Conservation (phyloP, 2,888 invertebrate species). For the Himalopsyche kuldschensis region DNA sequence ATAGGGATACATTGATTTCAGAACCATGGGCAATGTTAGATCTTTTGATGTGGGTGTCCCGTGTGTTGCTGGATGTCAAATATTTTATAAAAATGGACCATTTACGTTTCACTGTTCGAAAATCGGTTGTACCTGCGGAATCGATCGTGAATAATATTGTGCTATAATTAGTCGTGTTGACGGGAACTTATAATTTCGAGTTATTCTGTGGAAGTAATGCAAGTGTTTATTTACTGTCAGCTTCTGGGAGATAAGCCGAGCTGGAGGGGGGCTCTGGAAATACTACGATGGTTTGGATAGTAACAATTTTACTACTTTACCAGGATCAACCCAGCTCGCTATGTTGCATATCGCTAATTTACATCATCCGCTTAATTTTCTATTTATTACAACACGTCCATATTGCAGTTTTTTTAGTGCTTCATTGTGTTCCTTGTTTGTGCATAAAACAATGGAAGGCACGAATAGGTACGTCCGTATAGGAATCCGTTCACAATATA, state of each 20-base stretch:
- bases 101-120: conserved; percentile 13
- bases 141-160: conserved; percentile 6
- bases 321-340: conserved; percentile 15
- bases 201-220: conserved; percentile 20
- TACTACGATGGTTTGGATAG: conserved; percentile 58
- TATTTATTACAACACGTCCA: conserved; percentile 31
- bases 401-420: conserved; percentile 28
- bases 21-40: conserved; percentile 45
- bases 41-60: conserved; percentile 59
- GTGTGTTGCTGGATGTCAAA: conserved; percentile 57
- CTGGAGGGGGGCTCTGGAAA: conserved; percentile 60
- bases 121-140: conserved; percentile 9
- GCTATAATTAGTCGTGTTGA: conserved; percentile 4
- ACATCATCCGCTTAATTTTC: conserved; percentile 27
- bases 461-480: conserved; percentile 29
- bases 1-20: conserved; percentile 46
- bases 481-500: conserved; percentile 17
- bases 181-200: conserved; percentile 3
- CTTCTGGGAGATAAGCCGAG: conserved; percentile 32
- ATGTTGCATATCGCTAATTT: conserved; percentile 25
- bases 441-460: conserved; percentile 36
- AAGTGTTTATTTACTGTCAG: conserved; percentile 39
- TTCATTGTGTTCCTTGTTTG: conserved; percentile 36
- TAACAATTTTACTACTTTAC: conserved; percentile 55
- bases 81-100: conserved; percentile 53